Evolutionary conservation across 2,113 vertebrate genomes (phyloP).

Genomic region (Carassius carassius): DNA sequence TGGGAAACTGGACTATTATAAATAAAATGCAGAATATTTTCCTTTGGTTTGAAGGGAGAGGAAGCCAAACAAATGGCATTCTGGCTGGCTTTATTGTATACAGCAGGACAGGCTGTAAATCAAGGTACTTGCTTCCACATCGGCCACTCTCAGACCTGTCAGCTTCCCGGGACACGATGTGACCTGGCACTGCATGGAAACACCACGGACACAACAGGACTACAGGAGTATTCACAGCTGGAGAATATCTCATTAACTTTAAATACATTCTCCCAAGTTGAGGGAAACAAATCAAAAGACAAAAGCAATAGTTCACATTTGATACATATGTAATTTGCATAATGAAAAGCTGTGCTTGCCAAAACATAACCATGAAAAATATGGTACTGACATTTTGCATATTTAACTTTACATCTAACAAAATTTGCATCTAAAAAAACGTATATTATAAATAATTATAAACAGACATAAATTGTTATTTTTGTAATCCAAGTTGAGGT

Average conservation of each 20-base stretch:
- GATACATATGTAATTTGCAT: too few relatives aligned
- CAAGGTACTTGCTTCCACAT: neutral
- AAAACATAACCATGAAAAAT: too few relatives aligned
- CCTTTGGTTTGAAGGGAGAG: constrained; percentile 29
- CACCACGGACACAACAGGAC: neutral
- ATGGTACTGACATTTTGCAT: too few relatives aligned
- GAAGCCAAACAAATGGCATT: constrained; percentile 43
- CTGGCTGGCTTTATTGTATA: constrained; percentile 32
- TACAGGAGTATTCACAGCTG: neutral
- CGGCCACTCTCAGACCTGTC: neutral
- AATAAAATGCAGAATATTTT: constrained; percentile 44
- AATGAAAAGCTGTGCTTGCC: too few relatives aligned
- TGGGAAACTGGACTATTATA: constrained; percentile 25
- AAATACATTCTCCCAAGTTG: too few relatives aligned
- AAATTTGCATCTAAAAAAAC: too few relatives aligned
- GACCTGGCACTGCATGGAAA: constrained; percentile 5
- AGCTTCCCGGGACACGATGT: neutral
- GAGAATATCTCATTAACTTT: neutral
- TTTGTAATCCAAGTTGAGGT: too few relatives aligned
- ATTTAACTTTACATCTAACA: too few relatives aligned
- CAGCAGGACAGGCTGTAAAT: constrained; percentile 41
- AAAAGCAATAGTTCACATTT: too few relatives aligned
- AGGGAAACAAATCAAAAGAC: too few relatives aligned
- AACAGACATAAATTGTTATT: too few relatives aligned
- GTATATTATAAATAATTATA: too few relatives aligned